Conservation (phyloP, 2,888 invertebrate genomes). For the Noctua pronuba region DNA sequence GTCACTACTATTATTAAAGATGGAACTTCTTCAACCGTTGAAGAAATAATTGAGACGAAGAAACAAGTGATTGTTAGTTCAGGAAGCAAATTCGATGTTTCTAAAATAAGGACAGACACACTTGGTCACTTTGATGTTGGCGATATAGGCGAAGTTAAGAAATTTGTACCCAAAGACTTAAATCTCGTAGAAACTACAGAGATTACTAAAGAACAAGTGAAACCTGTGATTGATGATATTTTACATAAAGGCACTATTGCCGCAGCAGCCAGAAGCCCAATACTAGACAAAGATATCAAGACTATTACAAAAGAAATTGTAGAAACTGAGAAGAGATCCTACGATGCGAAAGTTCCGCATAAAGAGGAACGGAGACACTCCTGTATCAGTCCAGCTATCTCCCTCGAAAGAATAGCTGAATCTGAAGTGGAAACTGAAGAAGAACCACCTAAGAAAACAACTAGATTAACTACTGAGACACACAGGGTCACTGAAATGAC, state of each 20-base stretch:
- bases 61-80: slow-evolving; percentile 65
- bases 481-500: slow-evolving; percentile 68
- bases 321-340: slow-evolving; percentile 85
- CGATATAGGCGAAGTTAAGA: slow-evolving; percentile 74
- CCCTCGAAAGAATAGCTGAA: slow-evolving; percentile 87
- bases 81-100: slow-evolving; percentile 82
- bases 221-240: slow-evolving; percentile 86
- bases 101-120: slow-evolving; percentile 85
- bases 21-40: slow-evolving; percentile 60
- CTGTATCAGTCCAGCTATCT: slow-evolving; percentile 87
- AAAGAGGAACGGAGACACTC: slow-evolving; percentile 88
- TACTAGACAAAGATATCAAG: slow-evolving; percentile 85
- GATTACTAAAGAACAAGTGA: slow-evolving; percentile 85
- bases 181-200: slow-evolving; percentile 77
- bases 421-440: slow-evolving; percentile 87
- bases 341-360: slow-evolving; percentile 86
- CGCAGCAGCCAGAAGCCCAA: slow-evolving; percentile 82
- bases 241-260: slow-evolving; percentile 84
- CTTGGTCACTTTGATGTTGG: slow-evolving; percentile 82
- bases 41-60: slow-evolving; percentile 69
- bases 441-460: slow-evolving; percentile 73
- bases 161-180: slow-evolving; percentile 76
- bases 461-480: slow-evolving; percentile 61
- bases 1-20: slow-evolving; percentile 70
- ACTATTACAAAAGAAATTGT: slow-evolving; percentile 81